These are phyloP conservation scores for Chloropsis cyanopogon DNA, from an alignment of 2,113 vertebrate genomes.

Conservation along the genomic window DNA sequence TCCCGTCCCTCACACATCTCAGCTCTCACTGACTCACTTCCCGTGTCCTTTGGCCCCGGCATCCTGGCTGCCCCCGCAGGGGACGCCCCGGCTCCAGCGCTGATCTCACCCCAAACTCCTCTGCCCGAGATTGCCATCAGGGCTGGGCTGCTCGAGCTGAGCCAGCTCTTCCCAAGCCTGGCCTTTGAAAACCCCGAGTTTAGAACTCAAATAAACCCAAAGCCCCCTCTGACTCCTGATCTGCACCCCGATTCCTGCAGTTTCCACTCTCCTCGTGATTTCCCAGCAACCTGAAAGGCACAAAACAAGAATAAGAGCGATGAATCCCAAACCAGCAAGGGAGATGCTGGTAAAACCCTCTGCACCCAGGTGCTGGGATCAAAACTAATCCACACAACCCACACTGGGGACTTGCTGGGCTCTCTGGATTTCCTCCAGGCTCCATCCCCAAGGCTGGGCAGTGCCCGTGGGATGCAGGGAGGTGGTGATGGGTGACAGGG, in stretches of 20 bases:
- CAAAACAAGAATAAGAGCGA: background rate
- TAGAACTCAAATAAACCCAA: background rate
- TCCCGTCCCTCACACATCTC: fast-evolving
- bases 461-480: fast-evolving
- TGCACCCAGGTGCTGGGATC: background rate
- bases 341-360: background rate
- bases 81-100: background rate
- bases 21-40: conserved; percentile 21
- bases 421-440: background rate
- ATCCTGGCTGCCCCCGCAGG: background rate
- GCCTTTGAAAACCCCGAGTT: background rate
- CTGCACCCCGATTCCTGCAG: background rate
- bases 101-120: background rate
- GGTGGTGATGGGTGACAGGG: fast-evolving
- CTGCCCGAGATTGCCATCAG: background rate
- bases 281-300: background rate
- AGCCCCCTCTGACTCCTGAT: background rate
- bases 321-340: background rate
- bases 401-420: background rate
- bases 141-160: background rate
- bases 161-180: background rate
- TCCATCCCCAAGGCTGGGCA: background rate
- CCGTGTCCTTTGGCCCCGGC: background rate
- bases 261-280: fast-evolving
- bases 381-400: background rate